phyloP scores from a whole-genome alignment of 2,113 vertebrate species.

The Quiscalus mexicanus region DNA sequence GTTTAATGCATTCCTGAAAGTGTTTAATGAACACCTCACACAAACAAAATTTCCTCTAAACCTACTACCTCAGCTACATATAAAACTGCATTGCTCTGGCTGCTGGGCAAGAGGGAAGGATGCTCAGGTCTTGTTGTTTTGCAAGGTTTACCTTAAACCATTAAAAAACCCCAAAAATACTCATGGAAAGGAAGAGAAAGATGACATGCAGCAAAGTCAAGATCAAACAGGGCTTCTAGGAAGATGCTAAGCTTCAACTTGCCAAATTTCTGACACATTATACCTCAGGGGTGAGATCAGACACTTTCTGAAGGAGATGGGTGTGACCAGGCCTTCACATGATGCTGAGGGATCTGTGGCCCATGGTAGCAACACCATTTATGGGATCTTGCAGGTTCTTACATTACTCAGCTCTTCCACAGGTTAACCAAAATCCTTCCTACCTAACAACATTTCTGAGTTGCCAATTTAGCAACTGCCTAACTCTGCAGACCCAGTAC shows the following conservation, averaged over 20 bases:
- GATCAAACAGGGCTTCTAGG: background rate
- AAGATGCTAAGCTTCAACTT: slow-evolving; percentile 2
- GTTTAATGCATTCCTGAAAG: background rate
- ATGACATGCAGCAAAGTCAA: background rate
- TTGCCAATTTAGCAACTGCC: background rate
- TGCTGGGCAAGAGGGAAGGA: background rate
- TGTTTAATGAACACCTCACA: background rate
- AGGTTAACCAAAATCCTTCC: background rate
- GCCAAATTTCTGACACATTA: background rate
- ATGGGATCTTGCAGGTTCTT: background rate
- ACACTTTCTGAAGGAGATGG: background rate
- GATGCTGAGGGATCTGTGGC: background rate
- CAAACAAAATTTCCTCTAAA: background rate
- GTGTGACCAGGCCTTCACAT: background rate
- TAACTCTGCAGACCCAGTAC: background rate
- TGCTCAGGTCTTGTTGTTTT: background rate
- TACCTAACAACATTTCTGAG: background rate
- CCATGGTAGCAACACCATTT: background rate
- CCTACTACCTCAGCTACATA: background rate
- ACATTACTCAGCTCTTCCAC: background rate
- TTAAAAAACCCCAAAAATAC: background rate
- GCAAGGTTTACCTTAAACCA: background rate
- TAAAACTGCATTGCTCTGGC: background rate
- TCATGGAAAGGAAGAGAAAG: background rate
- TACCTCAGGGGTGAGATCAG: slow-evolving; percentile 1